These are phyloP conservation scores for Epinotia demarniana DNA, from an alignment of 2,888 invertebrate genomes.

Conservation along the genomic window DNA sequence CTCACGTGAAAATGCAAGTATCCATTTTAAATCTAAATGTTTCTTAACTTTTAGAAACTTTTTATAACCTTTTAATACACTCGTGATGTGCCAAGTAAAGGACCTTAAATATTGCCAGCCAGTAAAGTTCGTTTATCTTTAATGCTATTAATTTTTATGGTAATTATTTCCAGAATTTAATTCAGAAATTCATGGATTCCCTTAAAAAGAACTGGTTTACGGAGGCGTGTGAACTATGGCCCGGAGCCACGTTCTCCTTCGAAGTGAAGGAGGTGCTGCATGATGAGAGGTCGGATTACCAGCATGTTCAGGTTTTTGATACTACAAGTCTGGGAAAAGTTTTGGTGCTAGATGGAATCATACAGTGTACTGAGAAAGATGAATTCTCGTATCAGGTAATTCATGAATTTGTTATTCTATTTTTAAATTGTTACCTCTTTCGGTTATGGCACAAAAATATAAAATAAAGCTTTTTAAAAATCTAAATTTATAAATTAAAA, in stretches of 20 bases:
- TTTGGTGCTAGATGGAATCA: conserved; percentile 96
- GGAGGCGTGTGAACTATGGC: conserved; percentile 95
- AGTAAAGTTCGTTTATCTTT: neutral
- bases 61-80: neutral
- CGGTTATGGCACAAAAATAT: too few species aligned
- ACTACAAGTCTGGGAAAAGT: conserved; percentile 93
- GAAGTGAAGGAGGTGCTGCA: conserved; percentile 92
- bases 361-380: conserved; percentile 98
- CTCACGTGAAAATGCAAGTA: neutral
- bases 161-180: conserved; percentile 10
- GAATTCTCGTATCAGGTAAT: conserved; percentile 96
- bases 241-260: conserved; percentile 94
- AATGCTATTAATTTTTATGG: neutral
- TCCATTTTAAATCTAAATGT: neutral
- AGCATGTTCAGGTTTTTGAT: conserved; percentile 93
- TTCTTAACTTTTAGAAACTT: neutral
- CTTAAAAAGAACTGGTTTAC: conserved; percentile 96
- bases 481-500: too few species aligned
- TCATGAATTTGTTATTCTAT: neutral
- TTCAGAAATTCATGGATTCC: conserved; percentile 84
- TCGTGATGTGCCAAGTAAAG: neutral
- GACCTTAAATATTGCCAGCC: neutral
- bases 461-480: too few species aligned
- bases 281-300: conserved; percentile 91
- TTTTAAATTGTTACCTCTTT: too few species aligned